These are phyloP conservation scores for Hipposideros larvatus DNA, from an alignment of 2,797 vertebrate species.

Conservation along the genomic window DNA sequence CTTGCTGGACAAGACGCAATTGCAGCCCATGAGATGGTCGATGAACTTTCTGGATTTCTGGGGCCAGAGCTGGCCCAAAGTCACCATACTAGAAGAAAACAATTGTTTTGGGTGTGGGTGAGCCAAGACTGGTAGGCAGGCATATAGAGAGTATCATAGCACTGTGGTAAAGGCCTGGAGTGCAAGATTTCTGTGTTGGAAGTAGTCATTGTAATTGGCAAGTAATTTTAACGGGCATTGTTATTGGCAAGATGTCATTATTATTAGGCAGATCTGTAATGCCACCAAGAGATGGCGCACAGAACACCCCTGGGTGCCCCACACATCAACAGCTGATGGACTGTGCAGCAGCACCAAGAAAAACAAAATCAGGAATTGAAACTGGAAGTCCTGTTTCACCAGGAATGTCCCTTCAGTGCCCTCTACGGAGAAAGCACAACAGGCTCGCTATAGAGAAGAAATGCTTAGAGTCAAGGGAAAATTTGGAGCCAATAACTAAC, in stretches of 20 bases:
- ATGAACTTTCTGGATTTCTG: not conserved
- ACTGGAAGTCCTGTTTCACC: not conserved
- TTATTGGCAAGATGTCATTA: not conserved
- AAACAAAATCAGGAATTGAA: not conserved
- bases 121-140: not conserved
- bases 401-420: not conserved
- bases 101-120: not conserved
- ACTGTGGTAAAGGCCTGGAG: not conserved
- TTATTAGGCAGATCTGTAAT: not conserved
- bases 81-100: not conserved
- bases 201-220: not conserved
- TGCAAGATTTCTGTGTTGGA: not conserved
- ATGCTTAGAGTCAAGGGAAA: not conserved
- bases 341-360: not conserved
- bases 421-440: not conserved
- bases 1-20: not conserved
- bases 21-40: too few species aligned
- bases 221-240: not conserved
- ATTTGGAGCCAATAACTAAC: not conserved
- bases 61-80: not conserved
- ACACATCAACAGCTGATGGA: accelerated
- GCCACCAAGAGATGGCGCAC: not conserved
- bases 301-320: not conserved
- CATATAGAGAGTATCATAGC: not conserved
- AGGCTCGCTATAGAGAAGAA: not conserved